These are phyloP conservation scores for Heliothis virescens DNA, from an alignment of 1,140 invertebrate genomes.

Conservation along the genomic window DNA sequence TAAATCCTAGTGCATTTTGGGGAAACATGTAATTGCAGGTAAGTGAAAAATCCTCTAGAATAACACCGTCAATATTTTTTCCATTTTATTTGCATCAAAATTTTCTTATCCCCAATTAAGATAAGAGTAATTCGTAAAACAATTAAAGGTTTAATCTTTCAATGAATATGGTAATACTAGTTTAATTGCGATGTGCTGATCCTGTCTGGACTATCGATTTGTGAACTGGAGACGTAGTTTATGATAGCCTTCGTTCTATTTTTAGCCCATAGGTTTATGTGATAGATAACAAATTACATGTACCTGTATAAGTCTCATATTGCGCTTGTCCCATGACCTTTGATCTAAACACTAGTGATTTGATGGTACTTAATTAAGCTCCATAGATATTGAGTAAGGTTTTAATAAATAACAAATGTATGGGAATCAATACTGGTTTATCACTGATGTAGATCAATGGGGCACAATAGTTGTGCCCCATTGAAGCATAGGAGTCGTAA, in stretches of 20 bases:
- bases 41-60: background rate
- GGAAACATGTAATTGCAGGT: constrained; percentile 38
- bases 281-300: constrained; percentile 56
- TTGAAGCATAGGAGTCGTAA: no score
- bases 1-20: constrained; percentile 40
- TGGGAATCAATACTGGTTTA: constrained; percentile 1
- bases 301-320: constrained; percentile 51
- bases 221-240: constrained; percentile 10
- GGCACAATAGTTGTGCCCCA: no score
- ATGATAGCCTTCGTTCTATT: constrained; percentile 58
- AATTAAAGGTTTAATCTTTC: background rate
- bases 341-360: constrained; percentile 56
- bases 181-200: background rate
- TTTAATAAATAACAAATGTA: background rate
- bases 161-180: background rate
- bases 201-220: background rate
- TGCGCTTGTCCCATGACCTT: constrained; percentile 71
- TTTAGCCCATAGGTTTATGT: constrained; percentile 58
- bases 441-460: background rate
- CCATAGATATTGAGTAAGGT: constrained; percentile 35
- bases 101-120: background rate
- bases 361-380: constrained; percentile 18
- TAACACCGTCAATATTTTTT: background rate
- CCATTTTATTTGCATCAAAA: background rate
- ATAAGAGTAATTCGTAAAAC: background rate